Percentiles rank a stretch among this genome's conserved stretches.
Conservation (phyloP, 2,113 vertebrate genomes). For the Rostratula benghalensis region DNA sequence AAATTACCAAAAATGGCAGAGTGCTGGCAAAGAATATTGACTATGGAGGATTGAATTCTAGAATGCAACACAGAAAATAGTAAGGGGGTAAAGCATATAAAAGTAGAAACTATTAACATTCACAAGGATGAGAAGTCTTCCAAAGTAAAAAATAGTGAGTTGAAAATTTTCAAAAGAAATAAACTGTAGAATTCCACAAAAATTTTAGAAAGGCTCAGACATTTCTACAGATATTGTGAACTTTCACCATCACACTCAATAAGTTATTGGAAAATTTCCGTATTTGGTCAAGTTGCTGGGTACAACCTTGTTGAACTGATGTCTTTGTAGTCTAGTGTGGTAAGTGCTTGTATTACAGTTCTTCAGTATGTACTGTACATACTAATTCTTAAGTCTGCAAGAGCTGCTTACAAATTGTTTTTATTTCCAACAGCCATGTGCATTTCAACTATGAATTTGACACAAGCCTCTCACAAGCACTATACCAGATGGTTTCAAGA, state of each 20-base stretch:
- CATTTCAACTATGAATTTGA: too few relatives aligned
- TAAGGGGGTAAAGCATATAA: neutral
- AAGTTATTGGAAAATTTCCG: neutral
- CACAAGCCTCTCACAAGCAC: neutral
- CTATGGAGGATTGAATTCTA: neutral
- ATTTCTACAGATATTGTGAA: neutral
- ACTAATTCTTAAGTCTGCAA: neutral
- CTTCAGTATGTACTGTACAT: neutral
- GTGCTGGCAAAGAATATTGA: neutral
- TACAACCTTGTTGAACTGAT: neutral
- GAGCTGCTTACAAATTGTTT: neutral
- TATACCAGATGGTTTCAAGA: neutral
- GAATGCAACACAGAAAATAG: neutral
- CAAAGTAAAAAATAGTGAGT: neutral
- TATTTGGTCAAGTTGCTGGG: neutral
- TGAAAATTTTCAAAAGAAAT: neutral
- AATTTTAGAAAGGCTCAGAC: neutral
- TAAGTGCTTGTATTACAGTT: neutral
- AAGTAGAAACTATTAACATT: neutral
- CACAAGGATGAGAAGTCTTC: neutral
- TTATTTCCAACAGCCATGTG: neutral
- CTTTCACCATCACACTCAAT: neutral
- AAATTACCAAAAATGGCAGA: neutral
- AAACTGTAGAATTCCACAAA: neutral
- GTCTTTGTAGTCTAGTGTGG: neutral